A percentile compares a stretch with the other conserved stretches of the same genome.
Conservation (phyloP, 2,888 invertebrate genomes). For the Trichogramma evanescens region DNA sequence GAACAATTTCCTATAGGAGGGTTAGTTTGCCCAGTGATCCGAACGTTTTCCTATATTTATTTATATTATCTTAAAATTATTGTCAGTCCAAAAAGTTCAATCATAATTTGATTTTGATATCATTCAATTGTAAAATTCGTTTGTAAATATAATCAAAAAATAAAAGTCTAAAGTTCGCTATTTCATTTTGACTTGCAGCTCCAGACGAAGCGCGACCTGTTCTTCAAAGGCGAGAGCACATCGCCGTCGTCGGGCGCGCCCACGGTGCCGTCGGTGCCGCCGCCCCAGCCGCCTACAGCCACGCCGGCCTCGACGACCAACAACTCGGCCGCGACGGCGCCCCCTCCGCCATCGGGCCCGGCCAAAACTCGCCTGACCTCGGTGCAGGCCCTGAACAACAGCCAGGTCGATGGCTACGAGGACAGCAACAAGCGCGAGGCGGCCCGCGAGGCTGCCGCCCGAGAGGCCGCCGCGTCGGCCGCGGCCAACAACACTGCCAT, state of each 20-base stretch:
- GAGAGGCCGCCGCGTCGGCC: neutral
- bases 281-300: constrained; percentile 37
- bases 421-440: constrained; percentile 26
- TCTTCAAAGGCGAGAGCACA: constrained; percentile 58
- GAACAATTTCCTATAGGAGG: too few relatives aligned
- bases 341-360: constrained; percentile 36
- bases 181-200: constrained; percentile 51
- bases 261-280: constrained; percentile 54
- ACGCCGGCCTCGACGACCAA: constrained; percentile 21
- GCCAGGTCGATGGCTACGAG: constrained; percentile 26
- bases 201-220: constrained; percentile 80
- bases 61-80: too few relatives aligned
- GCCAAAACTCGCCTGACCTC: constrained; percentile 9
- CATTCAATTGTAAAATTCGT: too few relatives aligned
- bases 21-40: too few relatives aligned
- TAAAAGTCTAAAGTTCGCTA: neutral
- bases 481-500: neutral
- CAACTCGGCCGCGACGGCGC: constrained; percentile 32
- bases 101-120: too few relatives aligned
- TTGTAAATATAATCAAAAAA: too few relatives aligned
- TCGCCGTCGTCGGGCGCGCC: constrained; percentile 45
- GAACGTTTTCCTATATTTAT: too few relatives aligned
- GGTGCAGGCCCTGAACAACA: constrained; percentile 44
- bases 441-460: neutral
- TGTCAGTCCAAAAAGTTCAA: too few relatives aligned